Evolutionary conservation across 2,113 vertebrate genomes (phyloP), one percentile per base, ranked within the genome.

Genomic region (Psittacula cyanocephala): DNA sequence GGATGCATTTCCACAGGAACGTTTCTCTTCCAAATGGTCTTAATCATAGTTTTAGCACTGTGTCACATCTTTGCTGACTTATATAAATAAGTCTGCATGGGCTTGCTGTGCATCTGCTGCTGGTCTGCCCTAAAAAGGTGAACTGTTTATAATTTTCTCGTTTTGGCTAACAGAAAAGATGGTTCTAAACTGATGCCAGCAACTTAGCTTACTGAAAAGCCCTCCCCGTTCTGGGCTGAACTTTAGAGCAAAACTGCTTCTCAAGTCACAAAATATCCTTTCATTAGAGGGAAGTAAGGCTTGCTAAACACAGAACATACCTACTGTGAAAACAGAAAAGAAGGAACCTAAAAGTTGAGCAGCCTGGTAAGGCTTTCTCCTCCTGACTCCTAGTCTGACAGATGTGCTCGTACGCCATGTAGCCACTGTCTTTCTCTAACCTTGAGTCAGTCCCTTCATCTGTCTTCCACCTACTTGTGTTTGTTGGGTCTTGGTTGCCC

Each of bases 81-180:
- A 94, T 95, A 96, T 96, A 70, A 91, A 69, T 35, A 70, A 70
- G 62, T 53, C 47, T 72, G 74, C 46, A 78, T 53, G 74, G 83
- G 50, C 81, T 93, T 65, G 86, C 92, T 91, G 53, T 79, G 67
- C 90, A 72, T 86, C 65, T 11, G 2, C 80, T 79, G 83, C 35
- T 72, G 10, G 62, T 37, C 93, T 97, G 93, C 86, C 96, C 96
- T 96, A 96, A 96, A 97, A 97, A 97, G 96, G 96, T 96, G 96
- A 96, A 84, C 74, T 85, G 92, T 87, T 96, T 85, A 70, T 92
- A 46, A 39, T 69, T 77, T 89, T 72, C 70, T 91, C 1, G 0
- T 57, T 89, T 87, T 46, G 63, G 57, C 83, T 85, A 52, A 67
- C n/a, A 25, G 79, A 63, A 78, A 82, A 69, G 57, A 41, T 6